phyloP scores from a whole-genome alignment of 2,797 vertebrate species.

The Enteromius unitaeniatus region DNA sequence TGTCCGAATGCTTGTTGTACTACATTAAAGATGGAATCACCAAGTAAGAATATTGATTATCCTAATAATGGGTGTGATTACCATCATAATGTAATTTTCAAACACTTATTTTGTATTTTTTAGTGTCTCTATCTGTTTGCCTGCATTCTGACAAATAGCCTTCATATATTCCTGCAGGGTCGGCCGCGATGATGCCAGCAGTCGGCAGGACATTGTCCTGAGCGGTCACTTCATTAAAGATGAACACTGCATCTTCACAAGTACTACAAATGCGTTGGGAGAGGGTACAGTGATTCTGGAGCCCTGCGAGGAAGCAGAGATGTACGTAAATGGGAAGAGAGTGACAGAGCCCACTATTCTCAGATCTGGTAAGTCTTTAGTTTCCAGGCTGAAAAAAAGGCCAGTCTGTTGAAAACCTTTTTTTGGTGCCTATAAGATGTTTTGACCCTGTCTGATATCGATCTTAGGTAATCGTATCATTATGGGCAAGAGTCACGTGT shows the following conservation, averaged over 20 bases:
- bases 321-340: constrained; percentile 94
- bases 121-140: neutral
- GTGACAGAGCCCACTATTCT: constrained; percentile 89
- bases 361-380: constrained; percentile 84
- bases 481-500: constrained; percentile 98
- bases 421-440: neutral
- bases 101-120: neutral
- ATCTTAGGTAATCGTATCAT: constrained; percentile 93
- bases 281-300: constrained; percentile 94
- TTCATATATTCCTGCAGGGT: constrained; percentile 79
- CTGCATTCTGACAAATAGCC: neutral
- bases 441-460: constrained; percentile 5
- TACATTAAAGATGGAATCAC: constrained; percentile 98
- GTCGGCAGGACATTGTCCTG: constrained; percentile 97
- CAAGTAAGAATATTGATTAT: constrained; percentile 79
- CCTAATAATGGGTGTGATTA: no score
- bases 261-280: constrained; percentile 81
- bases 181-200: constrained; percentile 91
- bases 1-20: constrained; percentile 98
- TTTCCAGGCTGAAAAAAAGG: neutral
- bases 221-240: constrained; percentile 97
- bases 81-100: neutral
- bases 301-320: constrained; percentile 92
- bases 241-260: constrained; percentile 96
- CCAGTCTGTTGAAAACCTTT: neutral